A percentile compares a stretch with the other conserved stretches of the same genome.
phyloP scores from a whole-genome alignment of 2,888 invertebrate species.

The Andrena praecox region DNA sequence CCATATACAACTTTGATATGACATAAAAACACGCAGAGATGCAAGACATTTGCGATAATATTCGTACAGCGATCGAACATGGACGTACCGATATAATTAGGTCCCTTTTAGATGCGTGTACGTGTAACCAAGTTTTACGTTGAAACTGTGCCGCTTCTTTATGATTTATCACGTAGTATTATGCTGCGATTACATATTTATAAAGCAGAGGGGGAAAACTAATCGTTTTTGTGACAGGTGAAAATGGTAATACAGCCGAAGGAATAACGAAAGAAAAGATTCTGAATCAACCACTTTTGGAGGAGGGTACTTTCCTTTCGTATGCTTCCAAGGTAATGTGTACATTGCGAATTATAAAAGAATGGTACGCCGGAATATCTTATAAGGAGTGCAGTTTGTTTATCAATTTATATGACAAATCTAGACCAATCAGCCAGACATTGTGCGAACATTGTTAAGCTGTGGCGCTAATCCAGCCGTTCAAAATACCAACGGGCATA shows the following conservation, averaged over 20 bases:
- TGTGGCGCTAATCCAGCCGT: constrained; percentile 88
- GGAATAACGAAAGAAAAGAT: constrained; percentile 85
- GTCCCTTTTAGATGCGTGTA: constrained; percentile 86
- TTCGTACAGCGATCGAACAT: constrained; percentile 86
- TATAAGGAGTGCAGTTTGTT: neutral
- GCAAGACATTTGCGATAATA: constrained; percentile 85
- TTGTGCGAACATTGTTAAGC: constrained; percentile 87
- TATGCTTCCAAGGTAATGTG: constrained; percentile 86
- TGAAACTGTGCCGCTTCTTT: constrained; percentile 18
- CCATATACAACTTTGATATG: constrained; percentile 50
- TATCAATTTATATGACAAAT: constrained; percentile 21
- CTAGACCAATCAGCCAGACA: constrained; percentile 86
- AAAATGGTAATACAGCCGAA: constrained; percentile 80
- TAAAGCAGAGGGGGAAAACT: neutral
- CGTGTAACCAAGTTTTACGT: constrained; percentile 73
- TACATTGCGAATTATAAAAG: neutral
- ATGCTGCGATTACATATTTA: neutral
- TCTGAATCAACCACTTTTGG: constrained; percentile 85
- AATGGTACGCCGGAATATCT: neutral
- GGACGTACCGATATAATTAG: constrained; percentile 87
- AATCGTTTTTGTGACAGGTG: constrained; percentile 75
- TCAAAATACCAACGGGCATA: constrained; percentile 86
- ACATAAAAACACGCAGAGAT: constrained; percentile 71
- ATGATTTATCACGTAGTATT: constrained; percentile 18
- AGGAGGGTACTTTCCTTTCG: constrained; percentile 86